phyloP scores from a whole-genome alignment of 2,888 invertebrate genomes.

The Eupeodes latifasciatus region DNA sequence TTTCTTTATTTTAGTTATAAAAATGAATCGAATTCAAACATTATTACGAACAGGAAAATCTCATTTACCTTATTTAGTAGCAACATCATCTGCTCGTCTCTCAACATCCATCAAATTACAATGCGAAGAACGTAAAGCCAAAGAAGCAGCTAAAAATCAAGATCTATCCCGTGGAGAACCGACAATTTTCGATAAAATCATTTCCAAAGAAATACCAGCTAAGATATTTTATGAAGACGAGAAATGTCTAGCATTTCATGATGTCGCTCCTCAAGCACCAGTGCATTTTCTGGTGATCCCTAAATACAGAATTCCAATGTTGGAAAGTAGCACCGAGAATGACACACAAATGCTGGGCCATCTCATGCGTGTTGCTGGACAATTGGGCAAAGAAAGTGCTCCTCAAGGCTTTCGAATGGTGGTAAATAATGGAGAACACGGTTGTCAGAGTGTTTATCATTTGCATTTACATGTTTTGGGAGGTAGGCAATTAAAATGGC shows the following conservation, averaged over 20 bases:
- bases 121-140: conserved; percentile 63
- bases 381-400: conserved; percentile 87
- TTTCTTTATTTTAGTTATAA: neutral
- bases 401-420: conserved; percentile 90
- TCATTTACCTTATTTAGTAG: neutral
- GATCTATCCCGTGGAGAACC: conserved; percentile 49
- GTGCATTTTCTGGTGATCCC: conserved; percentile 94
- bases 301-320: conserved; percentile 88
- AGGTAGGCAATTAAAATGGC: conserved; percentile 86
- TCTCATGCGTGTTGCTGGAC: conserved; percentile 88
- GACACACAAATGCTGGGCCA: conserved; percentile 90
- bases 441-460: conserved; percentile 93
- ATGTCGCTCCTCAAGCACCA: conserved; percentile 92
- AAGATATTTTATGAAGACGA: conserved; percentile 94
- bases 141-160: conserved; percentile 64
- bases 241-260: conserved; percentile 91
- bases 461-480: conserved; percentile 93
- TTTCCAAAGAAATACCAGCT: conserved; percentile 91
- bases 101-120: conserved; percentile 27
- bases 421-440: conserved; percentile 91
- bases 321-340: conserved; percentile 86
- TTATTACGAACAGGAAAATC: neutral
- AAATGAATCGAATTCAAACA: conserved; percentile 40
- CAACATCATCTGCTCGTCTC: neutral
- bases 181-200: conserved; percentile 89